These are phyloP conservation scores for Brienomyrus longianalis DNA, from an alignment of 2,113 vertebrate genomes.

Conservation along the genomic window DNA sequence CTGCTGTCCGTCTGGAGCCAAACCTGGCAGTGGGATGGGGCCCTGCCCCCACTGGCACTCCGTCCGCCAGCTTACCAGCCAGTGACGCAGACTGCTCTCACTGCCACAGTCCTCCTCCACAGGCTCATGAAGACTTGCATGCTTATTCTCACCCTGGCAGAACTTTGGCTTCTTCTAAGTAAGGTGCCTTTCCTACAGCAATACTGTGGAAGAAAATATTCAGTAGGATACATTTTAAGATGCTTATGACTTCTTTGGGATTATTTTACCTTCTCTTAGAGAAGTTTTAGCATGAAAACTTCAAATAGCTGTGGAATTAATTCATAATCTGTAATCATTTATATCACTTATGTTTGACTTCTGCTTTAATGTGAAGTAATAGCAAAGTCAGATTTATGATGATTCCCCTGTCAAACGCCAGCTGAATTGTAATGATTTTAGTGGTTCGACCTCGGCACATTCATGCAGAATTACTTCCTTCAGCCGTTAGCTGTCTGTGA, in stretches of 20 bases:
- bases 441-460: neutral
- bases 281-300: neutral
- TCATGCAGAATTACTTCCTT: neutral
- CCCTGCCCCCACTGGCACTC: neutral
- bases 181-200: neutral
- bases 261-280: neutral
- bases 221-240: neutral
- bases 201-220: neutral
- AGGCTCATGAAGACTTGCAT: neutral
- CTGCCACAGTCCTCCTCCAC: neutral
- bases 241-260: neutral
- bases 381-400: neutral
- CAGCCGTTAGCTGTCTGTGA: neutral
- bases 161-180: neutral
- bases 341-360: neutral
- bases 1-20: slow-evolving; percentile 9
- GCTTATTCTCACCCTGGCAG: neutral
- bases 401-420: neutral
- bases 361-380: neutral
- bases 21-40: no score
- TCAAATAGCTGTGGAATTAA: neutral
- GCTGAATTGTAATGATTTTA: neutral
- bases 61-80: neutral
- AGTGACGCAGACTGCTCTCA: no score
- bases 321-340: neutral